phyloP scores from a whole-genome alignment of 1,140 invertebrate genomes.

The Telenomus remus region DNA sequence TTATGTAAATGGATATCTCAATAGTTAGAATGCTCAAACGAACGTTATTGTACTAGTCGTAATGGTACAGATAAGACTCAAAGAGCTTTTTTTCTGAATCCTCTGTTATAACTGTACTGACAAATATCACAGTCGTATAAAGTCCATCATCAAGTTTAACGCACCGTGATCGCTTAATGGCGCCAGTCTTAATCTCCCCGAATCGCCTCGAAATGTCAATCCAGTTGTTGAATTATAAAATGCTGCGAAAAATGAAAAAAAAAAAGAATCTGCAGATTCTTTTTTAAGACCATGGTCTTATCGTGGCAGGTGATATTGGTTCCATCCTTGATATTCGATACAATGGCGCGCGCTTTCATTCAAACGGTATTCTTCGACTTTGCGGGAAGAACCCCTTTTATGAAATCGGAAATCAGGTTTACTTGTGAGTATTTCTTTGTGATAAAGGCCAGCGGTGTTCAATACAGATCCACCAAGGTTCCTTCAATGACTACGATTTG shows the following conservation, averaged over 20 bases:
- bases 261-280: no score
- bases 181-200: background rate
- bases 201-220: no score
- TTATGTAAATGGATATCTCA: constrained; percentile 68
- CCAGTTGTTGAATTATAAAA: no score
- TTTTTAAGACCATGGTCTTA: constrained; percentile 4
- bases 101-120: constrained; percentile 45
- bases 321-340: constrained; percentile 14
- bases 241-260: background rate
- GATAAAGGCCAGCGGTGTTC: constrained; percentile 20
- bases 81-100: constrained; percentile 57
- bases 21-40: constrained; percentile 59
- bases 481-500: constrained; percentile 26
- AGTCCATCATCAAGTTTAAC: constrained; percentile 6
- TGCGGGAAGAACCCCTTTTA: constrained; percentile 14
- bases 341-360: constrained; percentile 11
- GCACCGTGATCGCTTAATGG: constrained; percentile 3
- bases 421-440: constrained; percentile 24
- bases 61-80: constrained; percentile 32
- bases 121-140: constrained; percentile 11
- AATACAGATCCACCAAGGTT: constrained; percentile 27
- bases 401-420: constrained; percentile 22
- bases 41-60: constrained; percentile 16
- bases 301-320: background rate
- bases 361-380: constrained; percentile 21